Percentiles rank a stretch among this genome's conserved stretches.
These are phyloP conservation scores for Paradoxurus hermaphroditus DNA, from an alignment of 2,113 vertebrate genomes.

Conservation along the genomic window DNA sequence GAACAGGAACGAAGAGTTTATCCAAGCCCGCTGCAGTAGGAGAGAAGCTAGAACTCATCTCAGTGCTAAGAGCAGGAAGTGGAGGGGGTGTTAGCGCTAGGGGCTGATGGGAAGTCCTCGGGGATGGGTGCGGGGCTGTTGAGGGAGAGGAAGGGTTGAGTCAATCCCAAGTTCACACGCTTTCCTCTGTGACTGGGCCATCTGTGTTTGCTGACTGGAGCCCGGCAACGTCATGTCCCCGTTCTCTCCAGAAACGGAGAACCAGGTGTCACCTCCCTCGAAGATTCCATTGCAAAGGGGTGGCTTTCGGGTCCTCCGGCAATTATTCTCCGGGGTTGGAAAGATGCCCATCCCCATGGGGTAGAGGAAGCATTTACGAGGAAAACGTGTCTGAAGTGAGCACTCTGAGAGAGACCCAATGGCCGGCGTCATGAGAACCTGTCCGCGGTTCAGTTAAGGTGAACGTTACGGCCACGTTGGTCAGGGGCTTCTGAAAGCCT, in stretches of 20 bases:
- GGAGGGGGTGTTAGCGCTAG: accelerated
- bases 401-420: accelerated
- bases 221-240: accelerated
- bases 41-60: not conserved
- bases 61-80: no score
- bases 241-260: not conserved
- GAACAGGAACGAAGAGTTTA: not conserved
- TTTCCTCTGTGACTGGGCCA: not conserved
- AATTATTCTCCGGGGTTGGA: not conserved
- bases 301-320: not conserved
- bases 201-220: not conserved
- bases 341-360: not conserved
- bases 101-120: accelerated
- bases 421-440: no score
- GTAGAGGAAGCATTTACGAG: not conserved
- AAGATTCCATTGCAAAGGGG: no score
- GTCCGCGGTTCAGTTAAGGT: accelerated
- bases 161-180: not conserved
- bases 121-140: accelerated
- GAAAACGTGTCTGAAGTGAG: not conserved
- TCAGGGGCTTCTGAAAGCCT: no score
- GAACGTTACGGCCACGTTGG: accelerated
- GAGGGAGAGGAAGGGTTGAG: accelerated
- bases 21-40: accelerated
- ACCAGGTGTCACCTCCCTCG: accelerated